Evolutionary conservation across 1,140 invertebrate genomes (phyloP), one percentile per base, ranked within the genome.

Genomic region (Diorhabda sublineata): DNA sequence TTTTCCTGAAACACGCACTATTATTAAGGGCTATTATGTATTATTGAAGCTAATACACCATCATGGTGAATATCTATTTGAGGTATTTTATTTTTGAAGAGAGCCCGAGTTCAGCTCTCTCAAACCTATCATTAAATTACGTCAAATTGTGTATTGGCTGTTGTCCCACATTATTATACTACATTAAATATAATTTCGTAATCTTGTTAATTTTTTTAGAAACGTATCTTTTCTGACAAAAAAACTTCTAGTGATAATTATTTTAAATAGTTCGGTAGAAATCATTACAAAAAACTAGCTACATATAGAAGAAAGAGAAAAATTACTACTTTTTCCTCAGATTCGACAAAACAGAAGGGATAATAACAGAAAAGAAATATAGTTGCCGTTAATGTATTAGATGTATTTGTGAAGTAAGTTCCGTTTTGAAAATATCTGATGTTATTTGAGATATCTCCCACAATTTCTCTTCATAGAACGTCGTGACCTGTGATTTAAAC

Each of bases 1-100:
- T 62, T 67, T 59, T 69, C 62, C 66, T 63, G 64, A 43, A 66
- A 70, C 77, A 78, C 78, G 77, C 76, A 78, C 77, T 79, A 64
- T 79, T 79, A 79, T 79, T 79, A 79, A 66, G 77, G 75, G 70
- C 78, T 78, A 79, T 79, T 79, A 79, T 76, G 76, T 79, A 73
- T 78, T 78, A 79, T 79, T 79, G 78, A 74, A 77, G 78, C 74
- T 79, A 78, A 79, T 78, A 78, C 76, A 76, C 65, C 65, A 70
- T 56, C 65, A 70, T 71, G 72, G 70, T 67, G 69, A 73, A 70
- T 73, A 76, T 76, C 73, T 75, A 70, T 69, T 59, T 58, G 66
- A 71, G 67, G 71, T 75, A 74, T 73, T 74, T 73, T 62, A 44
- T 5, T 62, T 44, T 42, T 11, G 42, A 75, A 65, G 69, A 59